A percentile compares a stretch with the other conserved stretches of the same genome.
These are phyloP conservation scores for Lithobates sylvaticus DNA, from an alignment of 2,797 vertebrate genomes.

Conservation along the genomic window DNA sequence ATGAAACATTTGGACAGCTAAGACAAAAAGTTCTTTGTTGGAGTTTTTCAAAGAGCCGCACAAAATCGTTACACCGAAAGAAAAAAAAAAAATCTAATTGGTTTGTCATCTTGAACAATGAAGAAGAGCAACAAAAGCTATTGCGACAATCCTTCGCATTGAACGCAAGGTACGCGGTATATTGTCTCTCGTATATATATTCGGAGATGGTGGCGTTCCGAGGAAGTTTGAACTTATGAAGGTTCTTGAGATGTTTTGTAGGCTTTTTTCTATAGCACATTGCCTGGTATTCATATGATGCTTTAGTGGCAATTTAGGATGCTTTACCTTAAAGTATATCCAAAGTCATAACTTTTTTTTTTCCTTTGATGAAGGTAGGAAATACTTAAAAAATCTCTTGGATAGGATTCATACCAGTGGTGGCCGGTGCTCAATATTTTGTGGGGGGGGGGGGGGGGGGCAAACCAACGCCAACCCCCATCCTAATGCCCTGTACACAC, in stretches of 20 bases:
- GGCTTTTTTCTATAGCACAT: too few relatives aligned
- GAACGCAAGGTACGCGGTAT: background rate
- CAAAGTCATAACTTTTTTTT: too few relatives aligned
- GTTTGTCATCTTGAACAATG: constrained; percentile 50
- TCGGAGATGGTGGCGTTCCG: background rate
- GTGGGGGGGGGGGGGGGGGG: too few relatives aligned
- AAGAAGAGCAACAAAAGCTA: constrained; percentile 17
- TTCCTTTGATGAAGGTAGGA: too few relatives aligned
- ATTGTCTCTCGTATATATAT: background rate
- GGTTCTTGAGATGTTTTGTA: background rate
- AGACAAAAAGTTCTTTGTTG: constrained; percentile 68
- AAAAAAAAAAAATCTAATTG: constrained; percentile 41
- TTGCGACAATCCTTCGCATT: constrained; percentile 13
- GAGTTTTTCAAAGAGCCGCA: constrained; percentile 28
- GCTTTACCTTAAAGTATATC: too few relatives aligned
- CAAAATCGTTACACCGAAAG: constrained; percentile 40
- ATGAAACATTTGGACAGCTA: constrained; percentile 70
- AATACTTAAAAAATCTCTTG: too few relatives aligned
- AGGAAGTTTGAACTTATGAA: background rate
- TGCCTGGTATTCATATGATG: too few relatives aligned
- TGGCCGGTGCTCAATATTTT: too few relatives aligned
- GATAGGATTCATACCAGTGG: too few relatives aligned
- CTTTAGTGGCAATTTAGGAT: too few relatives aligned
- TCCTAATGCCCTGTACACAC: too few relatives aligned
- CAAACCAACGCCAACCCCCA: too few relatives aligned